Conservation (phyloP, 1,140 invertebrate species). For the Ceratitis capitata region DNA sequence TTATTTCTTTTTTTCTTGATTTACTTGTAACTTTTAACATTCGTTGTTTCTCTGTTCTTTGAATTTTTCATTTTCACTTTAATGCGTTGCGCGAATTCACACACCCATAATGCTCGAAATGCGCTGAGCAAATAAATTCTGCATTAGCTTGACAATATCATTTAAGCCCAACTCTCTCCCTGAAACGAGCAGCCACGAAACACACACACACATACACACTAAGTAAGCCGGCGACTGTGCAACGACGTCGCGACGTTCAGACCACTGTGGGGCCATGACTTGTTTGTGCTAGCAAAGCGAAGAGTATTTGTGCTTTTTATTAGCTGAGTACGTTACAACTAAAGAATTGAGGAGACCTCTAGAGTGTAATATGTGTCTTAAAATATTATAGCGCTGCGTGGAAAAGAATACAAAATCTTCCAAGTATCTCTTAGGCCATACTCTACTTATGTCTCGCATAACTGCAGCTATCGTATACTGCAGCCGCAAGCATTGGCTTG, state of each 20-base stretch:
- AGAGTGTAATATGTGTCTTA: too few species aligned
- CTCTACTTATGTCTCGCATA: neutral
- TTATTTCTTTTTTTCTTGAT: too few species aligned
- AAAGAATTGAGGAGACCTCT: too few species aligned
- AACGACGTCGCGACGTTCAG: neutral
- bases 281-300: neutral
- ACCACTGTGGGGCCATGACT: neutral
- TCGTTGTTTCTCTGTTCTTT: neutral
- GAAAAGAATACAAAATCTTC: too few species aligned
- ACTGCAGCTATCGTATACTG: neutral
- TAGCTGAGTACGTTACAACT: neutral
- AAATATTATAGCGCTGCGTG: neutral
- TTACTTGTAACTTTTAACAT: neutral
- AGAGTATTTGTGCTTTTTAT: neutral
- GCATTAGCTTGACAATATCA: constrained; percentile 24
- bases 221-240: neutral
- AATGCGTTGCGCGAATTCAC: neutral
- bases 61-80: neutral
- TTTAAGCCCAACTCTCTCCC: constrained; percentile 35
- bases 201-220: neutral
- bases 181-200: neutral
- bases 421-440: neutral
- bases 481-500: too few species aligned
- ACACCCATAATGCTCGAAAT: constrained; percentile 35
- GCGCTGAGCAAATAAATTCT: constrained; percentile 40